A percentile compares a stretch with the other conserved stretches of the same genome.
Evolutionary conservation across 2,113 vertebrate species (phyloP).

Genomic region (Solea senegalensis): DNA sequence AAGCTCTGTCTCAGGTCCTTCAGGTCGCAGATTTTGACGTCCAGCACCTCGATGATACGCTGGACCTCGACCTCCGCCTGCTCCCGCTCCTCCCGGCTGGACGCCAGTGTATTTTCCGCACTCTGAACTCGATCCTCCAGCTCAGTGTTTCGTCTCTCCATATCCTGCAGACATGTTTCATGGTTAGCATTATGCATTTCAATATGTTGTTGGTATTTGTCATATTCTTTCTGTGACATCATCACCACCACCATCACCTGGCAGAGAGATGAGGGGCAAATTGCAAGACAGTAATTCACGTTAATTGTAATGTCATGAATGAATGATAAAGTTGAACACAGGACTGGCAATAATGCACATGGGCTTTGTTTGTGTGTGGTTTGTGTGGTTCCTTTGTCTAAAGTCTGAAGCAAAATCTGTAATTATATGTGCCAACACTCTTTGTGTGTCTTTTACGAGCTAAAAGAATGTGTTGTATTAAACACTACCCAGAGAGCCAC

Average conservation of each 20-base stretch:
- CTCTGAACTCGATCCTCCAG: constrained; percentile 85
- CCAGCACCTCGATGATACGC: constrained; percentile 86
- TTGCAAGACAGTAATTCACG: background rate
- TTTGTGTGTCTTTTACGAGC: too few relatives aligned
- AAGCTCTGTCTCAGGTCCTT: constrained; percentile 89
- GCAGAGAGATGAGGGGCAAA: background rate
- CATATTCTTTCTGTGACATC: background rate
- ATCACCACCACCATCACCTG: too few relatives aligned
- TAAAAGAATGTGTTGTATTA: too few relatives aligned
- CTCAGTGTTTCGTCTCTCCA: constrained; percentile 86
- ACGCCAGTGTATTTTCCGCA: constrained; percentile 83
- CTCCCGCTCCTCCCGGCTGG: constrained; percentile 80
- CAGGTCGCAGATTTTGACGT: constrained; percentile 91
- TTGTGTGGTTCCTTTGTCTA: background rate
- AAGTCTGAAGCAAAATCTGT: background rate
- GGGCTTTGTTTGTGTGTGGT: background rate
- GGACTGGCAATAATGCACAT: background rate
- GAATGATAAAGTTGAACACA: background rate
- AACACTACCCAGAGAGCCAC: too few relatives aligned
- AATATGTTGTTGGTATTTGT: background rate
- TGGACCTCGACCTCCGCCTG: constrained; percentile 83
- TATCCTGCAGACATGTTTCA: constrained; percentile 76
- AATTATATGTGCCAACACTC: too few relatives aligned
- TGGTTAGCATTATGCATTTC: background rate
- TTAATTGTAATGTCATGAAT: background rate